Percentiles rank a stretch among this genome's conserved stretches.
Evolutionary conservation across 2,888 invertebrate species (phyloP).

Genomic region (Noctua fimbriata): DNA sequence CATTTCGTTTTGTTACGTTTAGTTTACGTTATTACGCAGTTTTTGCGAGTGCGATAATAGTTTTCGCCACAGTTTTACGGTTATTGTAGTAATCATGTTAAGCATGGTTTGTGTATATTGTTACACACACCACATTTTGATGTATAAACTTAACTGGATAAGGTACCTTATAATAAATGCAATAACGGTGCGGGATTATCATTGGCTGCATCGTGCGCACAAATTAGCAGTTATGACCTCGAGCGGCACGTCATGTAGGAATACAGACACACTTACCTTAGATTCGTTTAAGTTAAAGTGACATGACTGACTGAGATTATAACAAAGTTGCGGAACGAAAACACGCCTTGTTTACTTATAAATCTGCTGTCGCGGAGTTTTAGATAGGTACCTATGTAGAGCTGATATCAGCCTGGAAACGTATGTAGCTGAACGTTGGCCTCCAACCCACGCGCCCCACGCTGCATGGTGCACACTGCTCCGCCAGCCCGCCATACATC

Average conservation of each 20-base stretch:
- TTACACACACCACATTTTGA: constrained; percentile 17
- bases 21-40: constrained; percentile 66
- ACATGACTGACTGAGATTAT: constrained; percentile 52
- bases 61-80: constrained; percentile 52
- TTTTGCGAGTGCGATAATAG: constrained; percentile 38
- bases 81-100: constrained; percentile 49
- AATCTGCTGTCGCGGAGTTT: constrained; percentile 49
- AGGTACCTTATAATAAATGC: constrained; percentile 11
- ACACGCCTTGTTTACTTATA: constrained; percentile 69
- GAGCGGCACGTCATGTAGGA: background rate
- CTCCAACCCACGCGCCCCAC: constrained; percentile 34
- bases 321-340: constrained; percentile 69
- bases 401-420: constrained; percentile 39
- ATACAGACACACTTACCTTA: constrained; percentile 29
- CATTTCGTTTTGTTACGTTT: constrained; percentile 53
- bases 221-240: constrained; percentile 34
- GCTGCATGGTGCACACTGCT: background rate
- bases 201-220: constrained; percentile 15
- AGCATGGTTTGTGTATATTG: constrained; percentile 30
- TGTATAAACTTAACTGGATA: constrained; percentile 1
- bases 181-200: constrained; percentile 7
- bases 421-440: constrained; percentile 35
- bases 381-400: constrained; percentile 41
- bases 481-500: background rate
- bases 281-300: constrained; percentile 50